Percentiles rank a stretch among this genome's conserved stretches.
phyloP scores from a whole-genome alignment of 2,113 vertebrate genomes.

The Caloenas nicobarica region DNA sequence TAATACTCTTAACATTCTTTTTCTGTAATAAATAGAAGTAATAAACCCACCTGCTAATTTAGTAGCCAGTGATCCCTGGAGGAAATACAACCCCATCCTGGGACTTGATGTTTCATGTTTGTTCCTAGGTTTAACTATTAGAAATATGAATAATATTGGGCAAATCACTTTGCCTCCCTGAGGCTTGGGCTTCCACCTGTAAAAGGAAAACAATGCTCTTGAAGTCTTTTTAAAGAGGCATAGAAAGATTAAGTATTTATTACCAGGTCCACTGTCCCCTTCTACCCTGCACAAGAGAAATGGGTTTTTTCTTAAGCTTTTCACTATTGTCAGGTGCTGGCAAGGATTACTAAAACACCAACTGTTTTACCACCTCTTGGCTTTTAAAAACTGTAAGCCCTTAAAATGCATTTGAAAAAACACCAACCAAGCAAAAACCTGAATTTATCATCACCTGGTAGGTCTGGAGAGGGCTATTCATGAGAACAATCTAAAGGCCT shows the following conservation, averaged over 20 bases:
- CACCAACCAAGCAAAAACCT: constrained; percentile 45
- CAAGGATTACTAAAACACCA: not conserved
- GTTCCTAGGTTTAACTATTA: not conserved
- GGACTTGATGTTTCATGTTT: not conserved
- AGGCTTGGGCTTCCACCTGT: not conserved
- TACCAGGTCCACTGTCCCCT: not conserved
- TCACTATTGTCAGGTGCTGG: not conserved
- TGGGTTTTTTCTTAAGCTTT: not conserved
- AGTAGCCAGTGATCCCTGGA: not conserved
- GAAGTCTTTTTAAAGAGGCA: not conserved
- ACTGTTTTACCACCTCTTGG: not conserved
- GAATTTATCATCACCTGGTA: constrained; percentile 56
- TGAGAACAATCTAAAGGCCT: constrained; percentile 62
- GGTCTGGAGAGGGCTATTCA: constrained; percentile 52
- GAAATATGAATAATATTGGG: not conserved
- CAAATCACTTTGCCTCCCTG: not conserved
- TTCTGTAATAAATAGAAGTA: not conserved
- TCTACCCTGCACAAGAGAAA: not conserved
- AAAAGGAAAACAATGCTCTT: not conserved
- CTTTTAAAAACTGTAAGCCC: constrained; percentile 23
- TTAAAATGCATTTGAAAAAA: constrained; percentile 59
- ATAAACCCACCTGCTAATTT: not conserved
- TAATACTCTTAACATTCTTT: not conserved
- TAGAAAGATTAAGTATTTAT: not conserved
- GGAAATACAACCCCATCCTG: not conserved